Evolutionary conservation across 2,113 vertebrate genomes (phyloP).

Genomic region (Erythrocercus mccallii): DNA sequence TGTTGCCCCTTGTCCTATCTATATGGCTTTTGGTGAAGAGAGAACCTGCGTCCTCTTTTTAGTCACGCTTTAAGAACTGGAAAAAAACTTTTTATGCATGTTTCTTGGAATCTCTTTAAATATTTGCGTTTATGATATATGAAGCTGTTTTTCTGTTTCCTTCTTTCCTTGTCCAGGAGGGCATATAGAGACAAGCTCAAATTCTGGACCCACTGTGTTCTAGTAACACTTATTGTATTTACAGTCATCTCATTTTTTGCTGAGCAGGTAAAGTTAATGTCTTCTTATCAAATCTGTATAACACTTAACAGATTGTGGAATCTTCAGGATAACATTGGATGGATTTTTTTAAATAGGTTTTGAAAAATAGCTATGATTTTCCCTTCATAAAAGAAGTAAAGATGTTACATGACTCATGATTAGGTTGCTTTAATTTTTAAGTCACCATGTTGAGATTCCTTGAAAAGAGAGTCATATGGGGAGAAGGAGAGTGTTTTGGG

Average conservation of each 20-base stretch:
- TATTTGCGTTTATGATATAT: neutral
- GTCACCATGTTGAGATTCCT: neutral
- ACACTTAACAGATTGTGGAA: neutral
- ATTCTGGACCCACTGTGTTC: constrained; percentile 97
- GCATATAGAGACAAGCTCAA: constrained; percentile 94
- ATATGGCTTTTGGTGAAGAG: neutral
- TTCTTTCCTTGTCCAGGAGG: constrained; percentile 78
- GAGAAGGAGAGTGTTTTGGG: neutral
- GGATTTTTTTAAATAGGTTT: neutral
- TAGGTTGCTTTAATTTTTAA: neutral
- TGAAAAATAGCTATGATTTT: neutral
- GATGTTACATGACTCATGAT: neutral
- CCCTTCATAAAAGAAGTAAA: neutral
- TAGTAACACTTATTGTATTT: constrained; percentile 91
- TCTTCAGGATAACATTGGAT: neutral
- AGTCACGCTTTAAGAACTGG: neutral
- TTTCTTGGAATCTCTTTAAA: neutral
- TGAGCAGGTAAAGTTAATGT: constrained; percentile 85
- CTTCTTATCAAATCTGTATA: neutral
- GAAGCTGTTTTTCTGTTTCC: constrained; percentile 11
- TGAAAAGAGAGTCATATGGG: neutral
- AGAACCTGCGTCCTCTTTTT: rapidly evolving
- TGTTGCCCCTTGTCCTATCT: neutral
- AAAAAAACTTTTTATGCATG: neutral
- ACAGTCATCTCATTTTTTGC: constrained; percentile 97